Conservation (phyloP, 2,797 vertebrate genomes). For the Spea hammondii region DNA sequence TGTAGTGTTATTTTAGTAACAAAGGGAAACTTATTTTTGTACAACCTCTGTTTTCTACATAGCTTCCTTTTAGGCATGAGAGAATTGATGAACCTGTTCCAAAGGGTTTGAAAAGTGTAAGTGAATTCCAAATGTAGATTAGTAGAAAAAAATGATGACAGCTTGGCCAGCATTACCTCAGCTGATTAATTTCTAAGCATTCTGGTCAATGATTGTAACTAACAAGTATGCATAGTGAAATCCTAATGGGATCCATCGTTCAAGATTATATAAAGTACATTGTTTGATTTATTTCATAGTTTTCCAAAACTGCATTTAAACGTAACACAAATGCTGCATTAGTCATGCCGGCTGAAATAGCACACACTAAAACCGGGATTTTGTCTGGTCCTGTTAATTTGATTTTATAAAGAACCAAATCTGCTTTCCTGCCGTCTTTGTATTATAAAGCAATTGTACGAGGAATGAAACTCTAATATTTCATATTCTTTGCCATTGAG, state of each 20-base stretch:
- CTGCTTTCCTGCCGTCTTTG: conserved; percentile 63
- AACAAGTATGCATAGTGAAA: conserved; percentile 66
- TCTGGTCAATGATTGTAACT: conserved; percentile 75
- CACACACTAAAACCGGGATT: conserved; percentile 68
- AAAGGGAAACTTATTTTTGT: conserved; percentile 25
- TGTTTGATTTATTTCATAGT: conserved; percentile 74
- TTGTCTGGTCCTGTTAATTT: conserved; percentile 69
- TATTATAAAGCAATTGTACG: conserved; percentile 61
- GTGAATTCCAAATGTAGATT: conserved; percentile 69
- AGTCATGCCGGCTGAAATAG: conserved; percentile 72
- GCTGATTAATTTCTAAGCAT: conserved; percentile 73
- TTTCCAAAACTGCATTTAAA: conserved; percentile 69
- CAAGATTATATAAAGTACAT: conserved; percentile 70
- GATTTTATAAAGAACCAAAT: conserved; percentile 70
- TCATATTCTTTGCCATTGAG: conserved; percentile 8
- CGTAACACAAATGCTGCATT: conserved; percentile 74
- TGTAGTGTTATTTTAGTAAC: background rate
- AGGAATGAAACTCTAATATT: conserved; percentile 56
- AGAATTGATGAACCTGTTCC: conserved; percentile 63
- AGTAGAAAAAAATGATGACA: conserved; percentile 65
- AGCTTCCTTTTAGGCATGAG: conserved; percentile 43
- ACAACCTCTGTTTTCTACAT: conserved; percentile 31
- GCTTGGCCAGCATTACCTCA: conserved; percentile 64
- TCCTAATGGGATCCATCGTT: conserved; percentile 72
- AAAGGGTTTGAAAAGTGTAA: conserved; percentile 64